Percentiles rank a stretch among this genome's conserved stretches.
phyloP scores from a whole-genome alignment of 1,140 invertebrate species.

The Hermetia illucens region DNA sequence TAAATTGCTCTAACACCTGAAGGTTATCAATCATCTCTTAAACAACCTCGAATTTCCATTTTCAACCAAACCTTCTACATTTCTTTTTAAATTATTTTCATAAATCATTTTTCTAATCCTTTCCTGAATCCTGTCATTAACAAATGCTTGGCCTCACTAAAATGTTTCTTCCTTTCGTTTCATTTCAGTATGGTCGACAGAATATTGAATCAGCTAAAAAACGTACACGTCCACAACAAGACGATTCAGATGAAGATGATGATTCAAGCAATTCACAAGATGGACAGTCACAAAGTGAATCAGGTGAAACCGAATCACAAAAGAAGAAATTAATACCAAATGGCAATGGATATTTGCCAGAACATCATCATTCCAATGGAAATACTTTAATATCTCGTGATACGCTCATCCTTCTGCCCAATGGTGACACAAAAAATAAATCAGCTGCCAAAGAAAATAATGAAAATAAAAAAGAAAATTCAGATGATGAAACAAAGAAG shows the following conservation, averaged over 20 bases:
- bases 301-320: constrained; percentile 5
- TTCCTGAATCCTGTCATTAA: too few species aligned
- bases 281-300: neutral
- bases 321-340: constrained; percentile 7
- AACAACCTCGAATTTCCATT: too few species aligned
- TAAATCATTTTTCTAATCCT: too few species aligned
- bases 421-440: constrained; percentile 13
- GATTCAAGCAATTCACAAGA: constrained; percentile 4
- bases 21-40: too few species aligned
- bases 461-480: neutral
- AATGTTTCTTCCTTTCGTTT: too few species aligned
- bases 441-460: neutral
- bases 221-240: constrained; percentile 36
- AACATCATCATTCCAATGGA: constrained; percentile 11
- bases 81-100: too few species aligned
- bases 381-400: constrained; percentile 37
- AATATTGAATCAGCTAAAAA: constrained; percentile 61
- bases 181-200: constrained; percentile 65
- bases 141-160: too few species aligned
- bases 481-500: neutral
- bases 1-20: too few species aligned
- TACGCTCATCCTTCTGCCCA: constrained; percentile 41
- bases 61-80: too few species aligned
- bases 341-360: neutral
- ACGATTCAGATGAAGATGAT: constrained; percentile 34